Evolutionary conservation across 2,113 vertebrate species (phyloP), one percentile per base, ranked within the genome.

Genomic region (Lagopus muta): DNA sequence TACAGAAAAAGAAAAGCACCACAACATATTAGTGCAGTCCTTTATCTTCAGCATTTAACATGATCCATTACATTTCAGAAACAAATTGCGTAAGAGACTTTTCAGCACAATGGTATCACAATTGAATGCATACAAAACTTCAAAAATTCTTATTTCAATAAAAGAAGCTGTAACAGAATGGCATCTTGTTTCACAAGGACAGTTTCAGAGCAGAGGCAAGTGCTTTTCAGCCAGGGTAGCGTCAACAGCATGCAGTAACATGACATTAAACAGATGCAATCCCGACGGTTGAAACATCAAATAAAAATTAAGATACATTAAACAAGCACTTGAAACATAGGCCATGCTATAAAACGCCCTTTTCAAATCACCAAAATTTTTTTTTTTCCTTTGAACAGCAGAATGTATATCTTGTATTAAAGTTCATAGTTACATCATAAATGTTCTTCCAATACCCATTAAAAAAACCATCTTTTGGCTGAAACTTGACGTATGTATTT

Each of bases 291-390:
- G 90, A 93, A 96, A 88, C 81, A 85, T 82, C 79, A 87, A 82
- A 78, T 71, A 83, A 90, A 84, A 94, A 60, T 74, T 83, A 75
- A 72, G 57, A 92, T 65, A 94, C 60, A 72, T 81, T 72, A 64
- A 89, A 90, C 74, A 64, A 81, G 80, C 77, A 79, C 24, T 94
- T 72, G 80, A 94, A 89, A 85, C 78, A 84, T 12, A 95, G 80
- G 82, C 84, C 94, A 96, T 96, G 91, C 91, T 90, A 88, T 77
- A 88, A 95, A 95, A 97, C 96, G 95, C 92, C 96, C 97, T 82
- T 92, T 89, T 28, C 77, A 89, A 91, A 54, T 94, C n/a, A 21
- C 70, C 55, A 25, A 65, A 24, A 14, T 50, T 42, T 55, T 42
- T 54, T n/a, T 72, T 10, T 40, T 40, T 38, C 38, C 16, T 38